phyloP scores from a whole-genome alignment of 2,888 invertebrate species.

The Himalopsyche anomala region DNA sequence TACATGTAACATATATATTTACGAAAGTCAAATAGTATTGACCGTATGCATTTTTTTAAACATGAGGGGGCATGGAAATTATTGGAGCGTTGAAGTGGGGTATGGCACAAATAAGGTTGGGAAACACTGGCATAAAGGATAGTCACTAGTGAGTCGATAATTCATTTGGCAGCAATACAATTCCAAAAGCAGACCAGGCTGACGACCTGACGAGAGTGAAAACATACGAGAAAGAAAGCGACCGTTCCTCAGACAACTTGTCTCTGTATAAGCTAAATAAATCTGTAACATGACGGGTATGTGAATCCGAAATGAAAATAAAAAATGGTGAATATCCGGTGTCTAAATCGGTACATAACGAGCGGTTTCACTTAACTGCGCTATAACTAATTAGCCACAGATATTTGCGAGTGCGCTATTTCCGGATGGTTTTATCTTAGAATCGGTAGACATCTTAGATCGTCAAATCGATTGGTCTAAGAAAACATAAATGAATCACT shows the following conservation, averaged over 20 bases:
- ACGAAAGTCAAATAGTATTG: too few relatives aligned
- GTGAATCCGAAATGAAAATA: conserved; percentile 48
- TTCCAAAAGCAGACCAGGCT: conserved; percentile 5
- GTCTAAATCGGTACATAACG: neutral
- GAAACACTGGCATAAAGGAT: neutral
- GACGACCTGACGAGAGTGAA: conserved; percentile 37
- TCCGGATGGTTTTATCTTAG: neutral
- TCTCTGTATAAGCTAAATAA: conserved; percentile 50
- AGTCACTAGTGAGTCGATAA: neutral
- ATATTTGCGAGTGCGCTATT: conserved; percentile 17
- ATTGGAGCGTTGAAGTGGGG: too few relatives aligned
- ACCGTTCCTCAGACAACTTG: conserved; percentile 6
- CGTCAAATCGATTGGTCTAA: neutral
- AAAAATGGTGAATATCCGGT: conserved; percentile 17
- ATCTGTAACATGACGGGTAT: conserved; percentile 46
- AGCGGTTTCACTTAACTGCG: conserved; percentile 17
- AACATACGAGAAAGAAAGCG: conserved; percentile 36
- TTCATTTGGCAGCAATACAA: neutral
- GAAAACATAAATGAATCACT: too few relatives aligned
- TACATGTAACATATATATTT: too few relatives aligned
- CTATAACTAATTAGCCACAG: neutral
- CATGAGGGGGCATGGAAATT: too few relatives aligned
- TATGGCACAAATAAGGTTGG: too few relatives aligned
- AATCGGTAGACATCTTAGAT: neutral
- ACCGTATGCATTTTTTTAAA: too few relatives aligned